Percentiles rank a stretch among this genome's conserved stretches.
These are phyloP conservation scores for Lepidostoma basale DNA, from an alignment of 1,140 invertebrate genomes.

Conservation along the genomic window DNA sequence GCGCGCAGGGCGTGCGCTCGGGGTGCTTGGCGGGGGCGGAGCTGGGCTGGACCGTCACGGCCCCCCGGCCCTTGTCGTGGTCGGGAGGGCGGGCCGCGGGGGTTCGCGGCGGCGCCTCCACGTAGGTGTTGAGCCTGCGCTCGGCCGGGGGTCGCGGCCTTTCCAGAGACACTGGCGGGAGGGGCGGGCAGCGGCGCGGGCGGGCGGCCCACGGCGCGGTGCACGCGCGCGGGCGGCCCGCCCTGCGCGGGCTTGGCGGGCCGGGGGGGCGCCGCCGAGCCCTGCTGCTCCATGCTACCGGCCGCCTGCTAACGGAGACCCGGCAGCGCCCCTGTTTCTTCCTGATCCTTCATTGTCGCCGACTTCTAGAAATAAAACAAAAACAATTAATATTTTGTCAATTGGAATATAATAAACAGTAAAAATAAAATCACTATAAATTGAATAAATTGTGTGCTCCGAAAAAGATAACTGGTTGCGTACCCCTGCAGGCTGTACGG, in stretches of 20 bases:
- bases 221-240: constrained; percentile 36
- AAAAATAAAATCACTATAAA: too few species aligned
- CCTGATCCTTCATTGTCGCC: constrained; percentile 50
- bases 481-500: too few species aligned
- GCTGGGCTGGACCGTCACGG: constrained; percentile 57
- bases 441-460: too few species aligned
- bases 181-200: constrained; percentile 63
- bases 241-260: constrained; percentile 45
- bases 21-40: constrained; percentile 53
- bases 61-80: constrained; percentile 44
- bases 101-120: constrained; percentile 72
- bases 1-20: constrained; percentile 52
- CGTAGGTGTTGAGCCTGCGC: constrained; percentile 81
- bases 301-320: constrained; percentile 26
- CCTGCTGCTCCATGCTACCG: constrained; percentile 53
- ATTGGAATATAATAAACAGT: not conserved
- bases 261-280: constrained; percentile 53
- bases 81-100: constrained; percentile 49
- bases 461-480: too few species aligned
- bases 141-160: constrained; percentile 78
- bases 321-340: constrained; percentile 48
- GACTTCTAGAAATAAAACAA: constrained; percentile 32
- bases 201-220: constrained; percentile 55
- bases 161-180: constrained; percentile 69
- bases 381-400: not conserved